A percentile compares a stretch with the other conserved stretches of the same genome.
phyloP scores from a whole-genome alignment of 2,113 vertebrate species.

The Elephantulus edwardii region DNA sequence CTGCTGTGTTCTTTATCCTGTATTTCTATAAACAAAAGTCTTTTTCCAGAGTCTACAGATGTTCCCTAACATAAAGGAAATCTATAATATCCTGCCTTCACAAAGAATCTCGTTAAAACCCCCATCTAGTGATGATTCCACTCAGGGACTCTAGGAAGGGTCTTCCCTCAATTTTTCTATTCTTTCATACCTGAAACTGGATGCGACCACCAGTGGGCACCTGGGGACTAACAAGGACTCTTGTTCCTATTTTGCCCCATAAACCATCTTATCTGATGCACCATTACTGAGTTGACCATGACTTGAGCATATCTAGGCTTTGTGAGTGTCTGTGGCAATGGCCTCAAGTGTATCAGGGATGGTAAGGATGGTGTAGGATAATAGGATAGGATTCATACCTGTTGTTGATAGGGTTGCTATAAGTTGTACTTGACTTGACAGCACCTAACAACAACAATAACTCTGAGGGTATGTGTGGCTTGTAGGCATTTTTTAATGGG shows the following conservation, averaged over 20 bases:
- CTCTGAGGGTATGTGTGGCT: no score
- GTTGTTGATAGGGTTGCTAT: no score
- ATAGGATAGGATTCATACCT: no score
- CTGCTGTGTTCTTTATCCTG: neutral
- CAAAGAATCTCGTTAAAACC: neutral
- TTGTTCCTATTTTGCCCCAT: neutral
- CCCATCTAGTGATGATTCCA: no score
- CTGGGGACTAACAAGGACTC: neutral
- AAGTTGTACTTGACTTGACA: no score
- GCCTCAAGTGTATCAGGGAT: no score
- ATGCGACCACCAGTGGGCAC: neutral
- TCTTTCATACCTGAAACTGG: neutral
- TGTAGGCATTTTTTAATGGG: no score
- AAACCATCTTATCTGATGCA: neutral
- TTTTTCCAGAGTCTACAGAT: neutral
- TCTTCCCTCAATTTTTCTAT: neutral
- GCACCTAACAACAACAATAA: no score
- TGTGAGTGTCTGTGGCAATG: no score
- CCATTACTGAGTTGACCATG: neutral
- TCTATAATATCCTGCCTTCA: neutral
- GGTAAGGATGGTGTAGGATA: no score
- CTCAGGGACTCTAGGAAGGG: neutral
- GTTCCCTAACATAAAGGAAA: neutral
- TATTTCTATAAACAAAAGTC: neutral
- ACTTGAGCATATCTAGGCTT: neutral